Evolutionary conservation across 2,888 invertebrate species (phyloP).

Genomic region (Nowickia ferox): DNA sequence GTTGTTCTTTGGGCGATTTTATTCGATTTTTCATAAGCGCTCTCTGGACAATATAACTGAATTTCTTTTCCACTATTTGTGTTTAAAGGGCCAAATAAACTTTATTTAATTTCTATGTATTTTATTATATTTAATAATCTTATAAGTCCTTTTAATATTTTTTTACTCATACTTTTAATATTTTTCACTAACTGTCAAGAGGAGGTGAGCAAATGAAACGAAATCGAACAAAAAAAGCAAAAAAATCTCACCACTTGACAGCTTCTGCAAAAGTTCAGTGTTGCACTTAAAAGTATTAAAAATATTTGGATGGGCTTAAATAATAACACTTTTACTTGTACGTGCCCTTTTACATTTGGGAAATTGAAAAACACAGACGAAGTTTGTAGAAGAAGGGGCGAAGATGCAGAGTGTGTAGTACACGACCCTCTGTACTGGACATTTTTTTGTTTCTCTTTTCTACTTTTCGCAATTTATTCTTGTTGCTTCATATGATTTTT

Average conservation of each 20-base stretch:
- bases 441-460: too few species aligned
- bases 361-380: too few species aligned
- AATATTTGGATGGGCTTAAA: constrained; percentile 8
- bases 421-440: too few species aligned
- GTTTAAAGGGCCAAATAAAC: not conserved
- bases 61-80: not conserved
- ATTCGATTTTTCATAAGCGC: constrained; percentile 20
- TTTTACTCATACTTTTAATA: constrained; percentile 40
- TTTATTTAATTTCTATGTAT: constrained; percentile 29
- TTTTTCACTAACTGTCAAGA: constrained; percentile 56
- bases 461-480: too few species aligned
- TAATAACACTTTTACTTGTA: not conserved
- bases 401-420: too few species aligned
- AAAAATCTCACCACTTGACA: constrained; percentile 54
- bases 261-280: constrained; percentile 13
- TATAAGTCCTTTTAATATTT: not conserved
- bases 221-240: constrained; percentile 51
- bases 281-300: constrained; percentile 12
- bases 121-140: constrained; percentile 39
- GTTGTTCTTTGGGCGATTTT: constrained; percentile 49
- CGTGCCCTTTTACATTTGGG: too few species aligned
- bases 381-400: too few species aligned
- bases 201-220: constrained; percentile 54
- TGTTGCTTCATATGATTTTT: too few species aligned
- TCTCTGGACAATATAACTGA: not conserved